phyloP scores from a whole-genome alignment of 1,140 invertebrate species.

The Marisa cornuarietis region DNA sequence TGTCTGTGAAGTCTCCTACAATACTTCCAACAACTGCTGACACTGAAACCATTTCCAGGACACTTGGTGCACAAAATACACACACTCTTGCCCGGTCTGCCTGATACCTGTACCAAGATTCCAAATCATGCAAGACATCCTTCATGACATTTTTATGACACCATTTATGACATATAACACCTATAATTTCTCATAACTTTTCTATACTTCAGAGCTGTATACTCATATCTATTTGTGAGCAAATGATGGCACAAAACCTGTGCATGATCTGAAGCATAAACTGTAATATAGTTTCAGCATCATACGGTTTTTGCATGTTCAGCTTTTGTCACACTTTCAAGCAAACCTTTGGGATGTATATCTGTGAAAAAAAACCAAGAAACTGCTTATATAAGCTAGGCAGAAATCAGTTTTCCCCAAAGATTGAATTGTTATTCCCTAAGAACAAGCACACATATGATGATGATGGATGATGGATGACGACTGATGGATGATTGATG shows the following conservation, averaged over 20 bases:
- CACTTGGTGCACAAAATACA: constrained; percentile 23
- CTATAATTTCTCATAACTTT: neutral
- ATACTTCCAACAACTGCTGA: constrained; percentile 15
- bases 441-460: too few species aligned
- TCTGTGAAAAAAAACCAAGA: too few species aligned
- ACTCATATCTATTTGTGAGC: neutral
- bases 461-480: too few species aligned
- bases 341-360: too few species aligned
- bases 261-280: neutral
- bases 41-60: constrained; percentile 25
- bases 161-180: neutral
- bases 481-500: too few species aligned
- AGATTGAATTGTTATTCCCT: too few species aligned
- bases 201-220: neutral
- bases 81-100: constrained; percentile 15
- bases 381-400: too few species aligned
- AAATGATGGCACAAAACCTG: neutral
- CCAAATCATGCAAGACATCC: neutral
- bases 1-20: constrained; percentile 3
- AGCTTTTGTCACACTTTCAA: too few species aligned
- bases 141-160: neutral
- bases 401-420: too few species aligned
- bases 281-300: too few species aligned
- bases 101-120: constrained; percentile 21
- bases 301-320: too few species aligned